Evolutionary conservation across 2,797 vertebrate species (phyloP).

Genomic region (Cuniculus paca): DNA sequence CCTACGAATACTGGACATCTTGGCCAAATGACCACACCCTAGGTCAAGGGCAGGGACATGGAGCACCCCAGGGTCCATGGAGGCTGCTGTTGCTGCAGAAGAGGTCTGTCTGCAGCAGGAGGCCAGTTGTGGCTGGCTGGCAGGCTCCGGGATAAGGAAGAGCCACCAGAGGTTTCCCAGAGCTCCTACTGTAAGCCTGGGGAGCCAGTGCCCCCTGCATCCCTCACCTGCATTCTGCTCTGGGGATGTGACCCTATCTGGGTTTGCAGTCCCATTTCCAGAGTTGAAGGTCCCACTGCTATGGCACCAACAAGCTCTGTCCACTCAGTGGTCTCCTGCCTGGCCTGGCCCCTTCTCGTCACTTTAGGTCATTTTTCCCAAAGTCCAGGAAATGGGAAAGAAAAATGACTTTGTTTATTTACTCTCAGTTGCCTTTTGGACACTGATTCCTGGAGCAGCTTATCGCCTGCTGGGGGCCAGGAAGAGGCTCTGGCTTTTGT

Average conservation of each 20-base stretch:
- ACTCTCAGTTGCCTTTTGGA: conserved; percentile 48
- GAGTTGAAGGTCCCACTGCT: neutral
- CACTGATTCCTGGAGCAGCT: conserved; percentile 52
- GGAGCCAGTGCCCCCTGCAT: neutral
- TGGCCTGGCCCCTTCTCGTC: neutral
- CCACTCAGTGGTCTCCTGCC: neutral
- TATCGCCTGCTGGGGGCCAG: neutral
- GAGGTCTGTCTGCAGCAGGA: neutral
- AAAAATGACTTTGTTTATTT: conserved; percentile 60
- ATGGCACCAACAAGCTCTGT: neutral
- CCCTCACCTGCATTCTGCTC: neutral
- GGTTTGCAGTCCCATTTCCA: neutral
- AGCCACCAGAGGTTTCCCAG: neutral
- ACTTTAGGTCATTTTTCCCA: neutral
- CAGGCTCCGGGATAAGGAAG: neutral
- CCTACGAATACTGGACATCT: neutral
- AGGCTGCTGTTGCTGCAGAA: neutral
- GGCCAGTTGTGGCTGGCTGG: neutral
- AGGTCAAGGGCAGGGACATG: neutral
- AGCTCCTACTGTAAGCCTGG: neutral
- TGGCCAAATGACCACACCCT: neutral
- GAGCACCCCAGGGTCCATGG: neutral
- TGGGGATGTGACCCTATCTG: neutral
- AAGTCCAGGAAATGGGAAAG: conserved; percentile 71
- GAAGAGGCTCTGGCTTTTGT: conserved; percentile 15